Evolutionary conservation across 2,797 vertebrate species (phyloP).

Genomic region (Thamnophis elegans): DNA sequence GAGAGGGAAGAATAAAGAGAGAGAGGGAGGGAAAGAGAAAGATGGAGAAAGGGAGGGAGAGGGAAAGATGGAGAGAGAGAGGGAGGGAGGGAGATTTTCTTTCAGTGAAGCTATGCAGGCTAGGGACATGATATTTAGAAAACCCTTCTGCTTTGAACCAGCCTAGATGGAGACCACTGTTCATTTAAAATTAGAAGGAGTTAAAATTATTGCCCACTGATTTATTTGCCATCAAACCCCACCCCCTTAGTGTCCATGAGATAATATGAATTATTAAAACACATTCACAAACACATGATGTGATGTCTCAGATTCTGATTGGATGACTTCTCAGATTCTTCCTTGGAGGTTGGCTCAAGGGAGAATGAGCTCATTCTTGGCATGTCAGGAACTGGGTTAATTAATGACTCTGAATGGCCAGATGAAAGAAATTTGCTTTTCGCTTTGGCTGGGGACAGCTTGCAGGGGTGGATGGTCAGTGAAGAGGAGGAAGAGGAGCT

Average conservation of each 20-base stretch:
- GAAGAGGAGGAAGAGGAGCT: too few species aligned
- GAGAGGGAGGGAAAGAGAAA: too few species aligned
- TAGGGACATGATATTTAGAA: background rate
- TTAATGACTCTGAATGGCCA: too few species aligned
- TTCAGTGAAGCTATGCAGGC: background rate
- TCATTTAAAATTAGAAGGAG: fast-evolving
- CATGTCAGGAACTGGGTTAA: too few species aligned
- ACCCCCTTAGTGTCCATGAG: background rate
- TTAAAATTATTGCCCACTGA: background rate
- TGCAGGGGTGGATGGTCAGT: too few species aligned
- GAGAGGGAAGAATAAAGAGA: background rate
- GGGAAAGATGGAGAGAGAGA: background rate
- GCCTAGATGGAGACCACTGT: background rate
- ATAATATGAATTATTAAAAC: background rate
- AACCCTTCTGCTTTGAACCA: background rate
- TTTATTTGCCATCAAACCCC: background rate
- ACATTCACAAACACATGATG: background rate
- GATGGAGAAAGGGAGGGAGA: too few species aligned
- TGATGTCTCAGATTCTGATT: background rate
- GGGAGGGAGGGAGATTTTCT: background rate
- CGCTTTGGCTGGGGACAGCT: too few species aligned
- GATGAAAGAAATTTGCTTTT: too few species aligned
- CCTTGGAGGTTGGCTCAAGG: background rate
- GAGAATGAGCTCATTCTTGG: background rate
- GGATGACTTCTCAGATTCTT: background rate